Base-by-base conservation (phyloP, 2,113 vertebrate genomes). In the Etheostoma cragini region DNA sequence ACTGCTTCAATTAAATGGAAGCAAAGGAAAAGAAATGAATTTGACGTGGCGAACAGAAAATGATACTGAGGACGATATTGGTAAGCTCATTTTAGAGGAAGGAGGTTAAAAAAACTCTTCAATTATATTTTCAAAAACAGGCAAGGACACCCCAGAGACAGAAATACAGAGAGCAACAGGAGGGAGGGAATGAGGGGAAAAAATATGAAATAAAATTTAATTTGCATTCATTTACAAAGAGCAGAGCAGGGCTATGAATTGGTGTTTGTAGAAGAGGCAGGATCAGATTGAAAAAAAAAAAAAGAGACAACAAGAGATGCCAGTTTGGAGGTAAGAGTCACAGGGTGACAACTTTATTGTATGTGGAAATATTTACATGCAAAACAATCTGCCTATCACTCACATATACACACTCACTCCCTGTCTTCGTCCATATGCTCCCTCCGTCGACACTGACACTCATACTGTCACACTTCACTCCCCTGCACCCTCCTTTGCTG, bases 261-360 rank as follows among this genome's bases (percentile, higher is more conserved):
- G 84, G 66, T 90, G 81, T 90, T 88, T 88, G 82, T 72, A 68
- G 82, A 80, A 63, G 60, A 73, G 45, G 38, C 26, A 75, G 64
- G 72, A 84, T 78, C 69, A 77, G 33, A 30, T 14, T 6, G n/a
- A 76, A 70, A 85, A 8, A 71, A 8, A 71, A 73, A 86, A 75
- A 86, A 83, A 88, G 30, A 86, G 87, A 89, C 82, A 69, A 89
- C 26, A 64, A 79, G 47, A 92, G 78, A 84, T 87, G 89, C 77
- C 81, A 82, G 90, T 88, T 74, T 84, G 62, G 61, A 83, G 83
- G 52, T 69, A 76, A 72, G 68, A 82, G 87, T 90, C 84, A 85
- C 77, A 88, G 57, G 76, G 77, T 90, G 90, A 91, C 90, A 78
- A 85, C 71, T 95, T 96, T 95, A 95, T 95, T 95, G 74, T 78